These are phyloP conservation scores for Strix aluco DNA, from an alignment of 2,113 vertebrate species.

Conservation along the genomic window DNA sequence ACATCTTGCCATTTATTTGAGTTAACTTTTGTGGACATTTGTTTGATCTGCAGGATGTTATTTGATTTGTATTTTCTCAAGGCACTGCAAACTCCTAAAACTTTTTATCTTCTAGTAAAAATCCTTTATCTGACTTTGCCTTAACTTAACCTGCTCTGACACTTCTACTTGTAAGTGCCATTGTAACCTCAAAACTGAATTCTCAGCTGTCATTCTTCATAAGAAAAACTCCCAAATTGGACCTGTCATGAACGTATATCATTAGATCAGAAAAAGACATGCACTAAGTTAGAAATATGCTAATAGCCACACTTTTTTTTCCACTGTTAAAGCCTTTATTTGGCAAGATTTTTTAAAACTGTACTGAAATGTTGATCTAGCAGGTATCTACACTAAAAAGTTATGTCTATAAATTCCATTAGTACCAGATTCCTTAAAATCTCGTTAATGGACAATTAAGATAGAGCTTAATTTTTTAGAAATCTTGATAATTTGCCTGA, in stretches of 20 bases:
- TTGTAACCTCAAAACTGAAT: conserved; percentile 44
- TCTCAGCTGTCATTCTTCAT: conserved; percentile 57
- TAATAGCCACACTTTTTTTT: not conserved
- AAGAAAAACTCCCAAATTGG: conserved; percentile 7
- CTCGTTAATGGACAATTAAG: not conserved
- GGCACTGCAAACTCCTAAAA: not conserved
- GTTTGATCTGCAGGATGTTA: not conserved
- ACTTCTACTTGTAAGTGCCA: conserved; percentile 44
- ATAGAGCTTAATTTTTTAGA: not conserved
- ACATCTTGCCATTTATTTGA: not conserved
- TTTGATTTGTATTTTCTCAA: not conserved
- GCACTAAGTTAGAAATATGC: not conserved
- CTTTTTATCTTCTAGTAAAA: not conserved
- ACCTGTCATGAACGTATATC: not conserved
- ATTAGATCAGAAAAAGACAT: not conserved
- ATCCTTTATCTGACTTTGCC: not conserved
- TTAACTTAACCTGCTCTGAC: conserved; percentile 37
- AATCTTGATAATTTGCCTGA: not conserved
- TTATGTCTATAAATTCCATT: not conserved
- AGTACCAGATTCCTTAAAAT: not conserved
- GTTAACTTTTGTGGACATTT: not conserved
- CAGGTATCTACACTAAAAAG: not conserved
- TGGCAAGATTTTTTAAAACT: not conserved
- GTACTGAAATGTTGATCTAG: not conserved
- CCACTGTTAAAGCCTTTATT: not conserved